Conservation (phyloP, 2,113 vertebrate genomes). For the Calypte anna region DNA sequence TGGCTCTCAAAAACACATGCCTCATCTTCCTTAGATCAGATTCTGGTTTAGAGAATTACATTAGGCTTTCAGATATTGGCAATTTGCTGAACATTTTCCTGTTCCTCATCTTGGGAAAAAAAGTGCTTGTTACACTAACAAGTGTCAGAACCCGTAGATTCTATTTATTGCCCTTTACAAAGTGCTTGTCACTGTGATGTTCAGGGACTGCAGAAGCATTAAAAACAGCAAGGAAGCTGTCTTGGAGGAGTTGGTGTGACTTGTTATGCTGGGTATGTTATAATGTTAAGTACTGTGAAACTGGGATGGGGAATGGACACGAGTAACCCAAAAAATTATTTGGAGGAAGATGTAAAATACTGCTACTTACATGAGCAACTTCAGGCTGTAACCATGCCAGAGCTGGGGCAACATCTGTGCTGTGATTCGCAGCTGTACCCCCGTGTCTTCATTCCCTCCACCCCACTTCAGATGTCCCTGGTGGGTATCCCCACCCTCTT, state of each 20-base stretch:
- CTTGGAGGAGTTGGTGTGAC: not conserved
- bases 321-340: not conserved
- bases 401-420: not conserved
- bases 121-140: constrained; percentile 14
- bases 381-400: not conserved
- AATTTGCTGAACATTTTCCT: constrained; percentile 4
- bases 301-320: not conserved
- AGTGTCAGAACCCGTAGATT: not conserved
- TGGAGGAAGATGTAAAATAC: not conserved
- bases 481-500: not conserved
- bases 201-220: not conserved
- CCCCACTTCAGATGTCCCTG: not conserved
- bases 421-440: not conserved
- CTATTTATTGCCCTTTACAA: constrained; percentile 11
- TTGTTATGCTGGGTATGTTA: not conserved
- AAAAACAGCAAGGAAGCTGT: not conserved
- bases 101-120: not conserved
- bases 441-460: not conserved
- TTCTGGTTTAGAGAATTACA: constrained; percentile 12
- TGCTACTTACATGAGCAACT: not conserved
- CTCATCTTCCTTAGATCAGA: not conserved
- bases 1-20: not conserved
- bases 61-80: constrained; percentile 10
- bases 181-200: not conserved
- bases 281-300: not conserved